phyloP scores from a whole-genome alignment of 2,113 vertebrate species.

The Scatophagus argus region DNA sequence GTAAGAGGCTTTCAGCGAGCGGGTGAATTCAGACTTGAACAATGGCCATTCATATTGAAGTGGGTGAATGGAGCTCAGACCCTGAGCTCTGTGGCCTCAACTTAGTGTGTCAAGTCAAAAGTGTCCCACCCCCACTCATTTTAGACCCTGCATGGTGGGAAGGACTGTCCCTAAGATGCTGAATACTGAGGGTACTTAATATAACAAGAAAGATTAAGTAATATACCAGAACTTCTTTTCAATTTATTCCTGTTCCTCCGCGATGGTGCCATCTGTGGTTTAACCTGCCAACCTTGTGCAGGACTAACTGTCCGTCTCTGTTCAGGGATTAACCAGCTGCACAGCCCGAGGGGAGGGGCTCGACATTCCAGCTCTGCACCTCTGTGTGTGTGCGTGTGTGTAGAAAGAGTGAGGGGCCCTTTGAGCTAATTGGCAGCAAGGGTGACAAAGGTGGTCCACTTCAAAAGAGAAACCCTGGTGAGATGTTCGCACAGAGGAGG shows the following conservation, averaged over 20 bases:
- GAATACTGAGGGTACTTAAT: neutral
- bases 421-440: constrained; percentile 87
- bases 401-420: constrained; percentile 80
- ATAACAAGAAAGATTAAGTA: neutral
- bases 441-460: constrained; percentile 88
- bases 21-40: constrained; percentile 73
- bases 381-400: constrained; percentile 72
- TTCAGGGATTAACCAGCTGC: constrained; percentile 80
- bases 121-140: constrained; percentile 45
- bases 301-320: constrained; percentile 49
- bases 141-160: neutral
- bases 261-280: constrained; percentile 19
- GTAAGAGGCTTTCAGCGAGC: constrained; percentile 64
- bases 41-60: constrained; percentile 74
- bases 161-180: neutral
- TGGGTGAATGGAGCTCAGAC: constrained; percentile 72
- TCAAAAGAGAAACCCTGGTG: constrained; percentile 84
- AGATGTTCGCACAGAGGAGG: constrained; percentile 69
- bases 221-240: neutral
- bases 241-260: neutral
- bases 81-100: constrained; percentile 44
- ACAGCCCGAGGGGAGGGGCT: constrained; percentile 65
- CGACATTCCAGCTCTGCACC: constrained; percentile 77
- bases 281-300: constrained; percentile 39
- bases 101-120: constrained; percentile 63